Evolutionary conservation across 2,113 vertebrate species (phyloP).

Genomic region (Leucosticte australis): DNA sequence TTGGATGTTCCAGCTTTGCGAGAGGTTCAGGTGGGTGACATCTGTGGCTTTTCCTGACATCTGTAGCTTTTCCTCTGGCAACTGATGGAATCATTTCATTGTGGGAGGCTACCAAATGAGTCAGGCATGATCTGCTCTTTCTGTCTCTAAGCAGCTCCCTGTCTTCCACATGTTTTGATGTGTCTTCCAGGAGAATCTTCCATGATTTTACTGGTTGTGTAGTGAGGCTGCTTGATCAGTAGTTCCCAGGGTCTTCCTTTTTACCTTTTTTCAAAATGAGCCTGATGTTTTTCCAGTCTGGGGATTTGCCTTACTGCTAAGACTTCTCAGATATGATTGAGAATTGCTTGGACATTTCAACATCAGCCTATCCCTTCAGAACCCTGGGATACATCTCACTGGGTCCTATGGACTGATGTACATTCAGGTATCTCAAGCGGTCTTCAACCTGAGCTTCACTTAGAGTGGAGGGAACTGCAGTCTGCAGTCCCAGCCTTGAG

Average conservation of each 20-base stretch:
- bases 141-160: not conserved
- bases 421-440: not conserved
- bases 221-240: not conserved
- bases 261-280: not conserved
- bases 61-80: not conserved
- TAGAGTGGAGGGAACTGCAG: not conserved
- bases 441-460: not conserved
- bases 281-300: not conserved
- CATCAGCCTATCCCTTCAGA: not conserved
- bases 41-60: not conserved
- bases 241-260: not conserved
- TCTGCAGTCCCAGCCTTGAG: not conserved
- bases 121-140: not conserved
- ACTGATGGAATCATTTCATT: not conserved
- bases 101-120: not conserved
- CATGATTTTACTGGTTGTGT: not conserved
- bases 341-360: not conserved
- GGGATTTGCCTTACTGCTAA: not conserved
- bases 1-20: not conserved
- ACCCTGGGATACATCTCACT: not conserved
- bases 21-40: not conserved
- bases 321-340: not conserved
- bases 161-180: not conserved
- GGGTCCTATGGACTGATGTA: not conserved
- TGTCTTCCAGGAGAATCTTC: not conserved